phyloP scores from a whole-genome alignment of 2,113 vertebrate species.

The Dipodomys spectabilis region DNA sequence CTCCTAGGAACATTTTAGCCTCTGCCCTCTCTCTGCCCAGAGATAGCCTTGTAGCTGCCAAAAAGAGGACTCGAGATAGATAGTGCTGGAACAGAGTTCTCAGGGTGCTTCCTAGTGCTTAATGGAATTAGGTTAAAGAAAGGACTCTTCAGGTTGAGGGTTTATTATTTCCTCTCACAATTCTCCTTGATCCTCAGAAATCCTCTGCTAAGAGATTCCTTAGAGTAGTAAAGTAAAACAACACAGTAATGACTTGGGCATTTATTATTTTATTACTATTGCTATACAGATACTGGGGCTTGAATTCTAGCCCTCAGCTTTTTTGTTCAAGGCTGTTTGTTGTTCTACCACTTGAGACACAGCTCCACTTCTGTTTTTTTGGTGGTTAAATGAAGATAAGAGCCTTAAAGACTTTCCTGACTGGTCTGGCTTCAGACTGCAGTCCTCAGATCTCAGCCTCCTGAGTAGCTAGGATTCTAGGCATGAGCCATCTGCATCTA shows the following conservation, averaged over 20 bases:
- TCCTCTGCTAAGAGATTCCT: neutral
- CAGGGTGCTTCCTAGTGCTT: neutral
- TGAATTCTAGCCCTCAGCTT: too few species aligned
- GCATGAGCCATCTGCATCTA: neutral
- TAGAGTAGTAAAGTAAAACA: neutral
- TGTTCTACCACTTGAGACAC: too few species aligned
- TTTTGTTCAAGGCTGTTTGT: too few species aligned
- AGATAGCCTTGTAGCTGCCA: neutral
- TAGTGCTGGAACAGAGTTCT: neutral
- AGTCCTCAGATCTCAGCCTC: too few species aligned
- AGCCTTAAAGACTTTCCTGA: too few species aligned
- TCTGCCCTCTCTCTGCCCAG: neutral
- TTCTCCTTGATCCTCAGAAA: neutral
- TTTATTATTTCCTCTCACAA: neutral
- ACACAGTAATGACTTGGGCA: neutral
- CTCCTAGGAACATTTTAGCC: neutral
- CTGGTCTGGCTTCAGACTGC: too few species aligned
- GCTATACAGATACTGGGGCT: too few species aligned
- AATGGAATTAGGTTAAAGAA: neutral
- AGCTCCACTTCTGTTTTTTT: too few species aligned
- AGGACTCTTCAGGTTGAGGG: neutral
- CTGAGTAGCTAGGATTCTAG: neutral
- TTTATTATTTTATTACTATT: neutral
- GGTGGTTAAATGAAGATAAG: too few species aligned
- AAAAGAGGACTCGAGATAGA: neutral